phyloP scores from a whole-genome alignment of 2,888 invertebrate species.

The Urechis unicinctus region DNA sequence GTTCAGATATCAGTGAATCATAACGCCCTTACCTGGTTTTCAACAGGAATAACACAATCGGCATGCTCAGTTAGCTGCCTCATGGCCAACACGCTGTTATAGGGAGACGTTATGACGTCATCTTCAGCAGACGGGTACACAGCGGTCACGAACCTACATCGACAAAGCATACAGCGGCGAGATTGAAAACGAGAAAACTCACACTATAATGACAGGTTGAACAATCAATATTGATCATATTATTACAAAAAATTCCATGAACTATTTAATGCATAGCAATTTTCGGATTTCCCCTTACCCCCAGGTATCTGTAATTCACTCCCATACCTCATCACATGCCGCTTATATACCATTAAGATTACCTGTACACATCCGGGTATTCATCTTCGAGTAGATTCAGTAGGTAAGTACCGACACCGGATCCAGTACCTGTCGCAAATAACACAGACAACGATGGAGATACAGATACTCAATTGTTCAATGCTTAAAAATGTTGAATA shows the following conservation, averaged over 20 bases:
- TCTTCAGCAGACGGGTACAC: slow-evolving; percentile 53
- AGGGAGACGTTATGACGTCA: slow-evolving; percentile 53
- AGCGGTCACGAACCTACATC: slow-evolving; percentile 45
- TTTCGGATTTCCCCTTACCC: too few species aligned
- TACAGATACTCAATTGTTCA: too few species aligned
- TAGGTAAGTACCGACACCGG: slow-evolving; percentile 51
- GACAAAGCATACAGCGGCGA: too few species aligned
- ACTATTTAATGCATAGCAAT: too few species aligned
- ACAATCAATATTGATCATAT: not conserved
- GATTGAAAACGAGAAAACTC: not conserved
- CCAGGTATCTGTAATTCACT: too few species aligned
- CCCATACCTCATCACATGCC: not conserved
- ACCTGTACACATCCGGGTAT: slow-evolving; percentile 50
- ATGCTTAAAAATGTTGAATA: too few species aligned
- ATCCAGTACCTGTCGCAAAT: slow-evolving; percentile 46
- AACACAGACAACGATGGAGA: too few species aligned
- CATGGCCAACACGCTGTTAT: slow-evolving; percentile 52
- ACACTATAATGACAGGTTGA: not conserved
- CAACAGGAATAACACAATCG: slow-evolving; percentile 52
- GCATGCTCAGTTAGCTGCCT: slow-evolving; percentile 49
- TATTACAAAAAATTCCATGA: too few species aligned
- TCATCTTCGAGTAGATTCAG: slow-evolving; percentile 48
- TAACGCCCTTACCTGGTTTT: slow-evolving; percentile 44
- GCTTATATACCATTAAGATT: not conserved
- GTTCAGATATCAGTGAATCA: too few species aligned